These are phyloP conservation scores for Cyaniris semiargus DNA, from an alignment of 2,888 invertebrate species.

Conservation along the genomic window DNA sequence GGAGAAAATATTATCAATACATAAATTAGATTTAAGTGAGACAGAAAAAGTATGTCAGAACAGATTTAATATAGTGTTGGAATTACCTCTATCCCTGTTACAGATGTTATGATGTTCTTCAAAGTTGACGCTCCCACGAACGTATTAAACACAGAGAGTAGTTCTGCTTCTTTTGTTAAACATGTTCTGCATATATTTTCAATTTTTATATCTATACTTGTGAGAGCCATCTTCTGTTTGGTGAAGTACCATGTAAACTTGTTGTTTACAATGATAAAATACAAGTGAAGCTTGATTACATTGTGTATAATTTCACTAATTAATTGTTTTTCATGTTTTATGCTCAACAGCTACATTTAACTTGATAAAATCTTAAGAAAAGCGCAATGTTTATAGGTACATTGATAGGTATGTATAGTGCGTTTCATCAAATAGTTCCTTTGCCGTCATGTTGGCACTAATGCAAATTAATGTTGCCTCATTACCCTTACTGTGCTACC, in stretches of 20 bases:
- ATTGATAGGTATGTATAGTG: too few relatives aligned
- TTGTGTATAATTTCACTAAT: not conserved
- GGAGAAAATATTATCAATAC: not conserved
- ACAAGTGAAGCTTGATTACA: not conserved
- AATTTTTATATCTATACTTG: slow-evolving; percentile 52
- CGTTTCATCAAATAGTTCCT: too few relatives aligned
- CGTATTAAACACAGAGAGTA: slow-evolving; percentile 61
- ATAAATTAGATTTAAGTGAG: not conserved
- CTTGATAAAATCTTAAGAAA: not conserved
- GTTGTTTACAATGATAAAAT: not conserved
- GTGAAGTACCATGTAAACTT: not conserved
- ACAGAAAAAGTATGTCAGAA: not conserved
- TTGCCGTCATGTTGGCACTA: too few relatives aligned
- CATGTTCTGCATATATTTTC: slow-evolving; percentile 70
- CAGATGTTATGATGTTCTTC: slow-evolving; percentile 54
- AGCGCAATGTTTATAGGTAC: not conserved
- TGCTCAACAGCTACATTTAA: not conserved
- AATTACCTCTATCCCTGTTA: slow-evolving; percentile 63
- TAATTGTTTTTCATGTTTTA: not conserved
- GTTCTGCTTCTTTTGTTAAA: slow-evolving; percentile 60
- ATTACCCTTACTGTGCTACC: too few relatives aligned
- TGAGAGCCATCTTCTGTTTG: slow-evolving; percentile 35
- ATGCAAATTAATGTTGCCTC: too few relatives aligned
- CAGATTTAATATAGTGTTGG: not conserved
- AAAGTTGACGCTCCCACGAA: slow-evolving; percentile 51